phyloP scores from a whole-genome alignment of 2,888 invertebrate species.

The Leptopilina syphax region DNA sequence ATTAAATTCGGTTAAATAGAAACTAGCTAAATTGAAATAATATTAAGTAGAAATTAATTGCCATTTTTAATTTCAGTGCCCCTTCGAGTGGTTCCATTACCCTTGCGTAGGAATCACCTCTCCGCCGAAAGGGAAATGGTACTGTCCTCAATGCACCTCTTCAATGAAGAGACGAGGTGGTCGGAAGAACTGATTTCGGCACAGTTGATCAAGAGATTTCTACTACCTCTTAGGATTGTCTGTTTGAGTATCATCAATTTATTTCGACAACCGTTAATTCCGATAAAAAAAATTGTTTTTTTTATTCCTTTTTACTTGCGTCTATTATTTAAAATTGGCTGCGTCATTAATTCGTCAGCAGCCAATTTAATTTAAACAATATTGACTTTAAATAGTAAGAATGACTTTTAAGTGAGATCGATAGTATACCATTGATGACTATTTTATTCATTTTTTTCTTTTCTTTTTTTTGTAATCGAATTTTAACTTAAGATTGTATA shows the following conservation, averaged over 20 bases:
- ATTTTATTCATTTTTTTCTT: not conserved
- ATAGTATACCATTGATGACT: constrained; percentile 45
- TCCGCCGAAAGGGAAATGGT: constrained; percentile 99
- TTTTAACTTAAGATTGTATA: constrained; percentile 40
- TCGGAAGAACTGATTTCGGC: constrained; percentile 83
- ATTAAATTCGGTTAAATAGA: constrained; percentile 11
- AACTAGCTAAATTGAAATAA: not conserved
- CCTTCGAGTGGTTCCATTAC: constrained; percentile 99
- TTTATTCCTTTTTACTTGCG: constrained; percentile 64
- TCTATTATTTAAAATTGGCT: constrained; percentile 59
- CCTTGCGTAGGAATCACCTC: constrained; percentile 97
- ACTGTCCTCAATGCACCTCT: constrained; percentile 95
- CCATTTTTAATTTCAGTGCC: constrained; percentile 84
- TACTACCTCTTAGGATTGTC: constrained; percentile 73
- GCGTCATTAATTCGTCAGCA: constrained; percentile 45
- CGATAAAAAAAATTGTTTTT: not conserved
- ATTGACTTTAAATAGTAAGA: constrained; percentile 32
- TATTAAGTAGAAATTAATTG: not conserved
- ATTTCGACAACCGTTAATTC: constrained; percentile 65
- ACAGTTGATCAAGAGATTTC: constrained; percentile 55
- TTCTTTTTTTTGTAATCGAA: constrained; percentile 44
- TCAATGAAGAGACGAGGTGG: constrained; percentile 91
- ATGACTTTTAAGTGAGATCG: constrained; percentile 40
- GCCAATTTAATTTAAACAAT: not conserved
- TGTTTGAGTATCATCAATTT: constrained; percentile 66